Evolutionary conservation across 2,797 vertebrate genomes (phyloP), one percentile per base, ranked within the genome.

Genomic region (Mormyrops attenuatus): DNA sequence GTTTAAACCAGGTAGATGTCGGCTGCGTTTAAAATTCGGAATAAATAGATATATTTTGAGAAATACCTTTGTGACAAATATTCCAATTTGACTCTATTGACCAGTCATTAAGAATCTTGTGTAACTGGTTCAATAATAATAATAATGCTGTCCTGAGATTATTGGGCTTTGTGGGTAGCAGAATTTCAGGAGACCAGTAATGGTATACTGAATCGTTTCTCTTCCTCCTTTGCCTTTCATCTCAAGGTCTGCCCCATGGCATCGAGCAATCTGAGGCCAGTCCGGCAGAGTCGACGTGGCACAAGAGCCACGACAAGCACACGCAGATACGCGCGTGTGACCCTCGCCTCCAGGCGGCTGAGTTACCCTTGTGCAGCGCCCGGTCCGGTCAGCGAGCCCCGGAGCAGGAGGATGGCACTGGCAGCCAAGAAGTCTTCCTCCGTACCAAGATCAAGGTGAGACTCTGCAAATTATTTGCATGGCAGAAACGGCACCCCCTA

Each of bases 401-500:
- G 34, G 91, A 88, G 88, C 55, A 87, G 0, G 91, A 93, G 49
- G 85, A 93, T 91, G 93, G 93, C 86, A 91, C 93, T 91, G 94
- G 94, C 91, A 57, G 93, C 0, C 93, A 91, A 47, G 90, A 89
- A 2, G 91, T 92, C 0, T 97, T 94, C 4, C 44, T 96, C 66
- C 94, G 96, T 9, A 94, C 95, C 89, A 96, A 96, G 92, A 97
- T 97, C 8, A 97, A 97, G 95, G 96, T 96, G 92, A 93, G 93
- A 87, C 89, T 55, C 22, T 50, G 52, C 5, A 38, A 41, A 87
- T 17, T 41, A 20, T 30, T 38, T 60, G 15, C 52, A 17, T 2
- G 1, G 2, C 4, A 11, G 38, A 17, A 52, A 52, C 5, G n/a
- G 26, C 50, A 17, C 85, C 53, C 53, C 30, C 34, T 38, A 52